phyloP scores from a whole-genome alignment of 2,797 vertebrate genomes.

The Pristis pectinata region DNA sequence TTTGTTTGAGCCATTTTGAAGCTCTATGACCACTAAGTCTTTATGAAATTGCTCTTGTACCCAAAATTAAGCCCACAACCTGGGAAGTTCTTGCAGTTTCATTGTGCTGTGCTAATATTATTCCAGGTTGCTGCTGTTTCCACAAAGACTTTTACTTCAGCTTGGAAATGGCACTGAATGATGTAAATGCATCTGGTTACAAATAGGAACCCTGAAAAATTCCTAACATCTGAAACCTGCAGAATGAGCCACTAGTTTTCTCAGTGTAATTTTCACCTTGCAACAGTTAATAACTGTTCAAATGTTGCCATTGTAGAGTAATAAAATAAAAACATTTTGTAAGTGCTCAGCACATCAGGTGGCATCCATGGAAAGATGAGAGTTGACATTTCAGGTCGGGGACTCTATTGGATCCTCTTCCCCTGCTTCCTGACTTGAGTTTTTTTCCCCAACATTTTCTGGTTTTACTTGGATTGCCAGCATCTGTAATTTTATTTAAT shows the following conservation, averaged over 20 bases:
- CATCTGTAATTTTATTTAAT: not conserved
- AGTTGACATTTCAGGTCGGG: no score
- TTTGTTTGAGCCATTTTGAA: not conserved
- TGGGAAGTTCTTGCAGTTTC: not conserved
- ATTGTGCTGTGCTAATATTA: not conserved
- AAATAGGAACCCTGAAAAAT: no score
- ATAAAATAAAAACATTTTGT: no score
- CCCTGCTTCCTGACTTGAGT: no score
- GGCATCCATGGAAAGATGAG: no score
- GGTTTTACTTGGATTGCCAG: not conserved
- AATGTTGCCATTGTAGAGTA: not conserved
- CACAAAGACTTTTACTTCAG: not conserved
- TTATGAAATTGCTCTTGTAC: not conserved
- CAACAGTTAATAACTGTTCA: not conserved
- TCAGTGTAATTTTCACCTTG: not conserved
- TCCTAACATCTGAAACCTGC: not conserved
- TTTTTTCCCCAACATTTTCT: no score
- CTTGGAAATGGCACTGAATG: not conserved
- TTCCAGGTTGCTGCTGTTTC: not conserved
- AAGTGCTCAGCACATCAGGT: no score
- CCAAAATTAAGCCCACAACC: no score
- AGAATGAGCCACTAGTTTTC: no score
- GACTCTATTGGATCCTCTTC: no score
- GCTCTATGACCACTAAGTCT: not conserved
- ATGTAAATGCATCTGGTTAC: not conserved